Percentiles rank a stretch among this genome's conserved stretches.
Conservation (phyloP, 2,113 vertebrate species). For the Felis catus region F.catus_Fca126_mat1.0 CM031418.1:117160501-117161000, state of each 20-base stretch:
- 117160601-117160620: not conserved
- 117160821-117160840: too few relatives aligned
- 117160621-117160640: not conserved
- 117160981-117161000: not conserved
- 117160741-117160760: not conserved
- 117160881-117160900: not conserved
- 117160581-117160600: not conserved
- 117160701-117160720: not conserved
- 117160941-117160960: not conserved
- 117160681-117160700: not conserved
- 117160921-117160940: not conserved
- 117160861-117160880: not conserved
- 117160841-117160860: not conserved
- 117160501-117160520: not conserved
- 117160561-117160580: not conserved
- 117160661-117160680: not conserved
- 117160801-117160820: not conserved
- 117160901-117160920: not conserved
- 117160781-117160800: not conserved
- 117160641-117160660: not conserved
- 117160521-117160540: not conserved
- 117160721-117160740: not conserved
- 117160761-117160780: constrained; percentile 1
- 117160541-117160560: not conserved
- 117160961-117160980: not conserved